Percentiles rank a stretch among this genome's conserved stretches.
These are phyloP conservation scores for Mormyrus proboscirostris DNA, from an alignment of 2,797 vertebrate genomes.

Conservation along the genomic window DNA sequence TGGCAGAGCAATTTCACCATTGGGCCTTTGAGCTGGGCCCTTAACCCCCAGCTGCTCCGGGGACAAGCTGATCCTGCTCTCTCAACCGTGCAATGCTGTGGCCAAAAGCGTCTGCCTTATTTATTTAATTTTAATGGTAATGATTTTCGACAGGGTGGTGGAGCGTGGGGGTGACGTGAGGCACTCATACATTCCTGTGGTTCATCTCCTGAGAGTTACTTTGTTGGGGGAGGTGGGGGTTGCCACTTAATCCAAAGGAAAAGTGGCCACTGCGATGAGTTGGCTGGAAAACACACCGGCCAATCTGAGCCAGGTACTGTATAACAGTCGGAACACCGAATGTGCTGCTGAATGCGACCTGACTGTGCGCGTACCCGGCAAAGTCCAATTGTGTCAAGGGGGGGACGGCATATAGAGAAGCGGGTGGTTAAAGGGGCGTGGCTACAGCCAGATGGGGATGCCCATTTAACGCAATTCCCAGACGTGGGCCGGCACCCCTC, in stretches of 20 bases:
- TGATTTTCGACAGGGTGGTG: background rate
- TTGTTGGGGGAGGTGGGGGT: background rate
- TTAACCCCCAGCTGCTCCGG: background rate
- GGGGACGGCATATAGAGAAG: background rate
- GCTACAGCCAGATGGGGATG: background rate
- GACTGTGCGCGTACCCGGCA: background rate
- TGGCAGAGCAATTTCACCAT: background rate
- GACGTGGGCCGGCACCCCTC: background rate
- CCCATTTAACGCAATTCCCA: background rate
- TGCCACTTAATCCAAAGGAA: background rate
- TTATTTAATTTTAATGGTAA: background rate
- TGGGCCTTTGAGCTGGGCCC: background rate
- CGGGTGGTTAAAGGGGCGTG: background rate
- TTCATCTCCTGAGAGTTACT: background rate
- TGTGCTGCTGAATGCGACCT: background rate
- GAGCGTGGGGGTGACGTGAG: background rate
- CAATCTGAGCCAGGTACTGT: background rate
- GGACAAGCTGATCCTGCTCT: background rate
- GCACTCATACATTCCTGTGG: background rate
- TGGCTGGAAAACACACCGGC: background rate
- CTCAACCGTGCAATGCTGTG: background rate
- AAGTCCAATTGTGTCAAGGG: background rate
- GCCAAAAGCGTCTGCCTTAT: background rate
- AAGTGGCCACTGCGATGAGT: background rate
- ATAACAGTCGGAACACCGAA: background rate